Conservation (phyloP, 2,113 vertebrate genomes). For the Thamnaconus septentrionalis region DNA sequence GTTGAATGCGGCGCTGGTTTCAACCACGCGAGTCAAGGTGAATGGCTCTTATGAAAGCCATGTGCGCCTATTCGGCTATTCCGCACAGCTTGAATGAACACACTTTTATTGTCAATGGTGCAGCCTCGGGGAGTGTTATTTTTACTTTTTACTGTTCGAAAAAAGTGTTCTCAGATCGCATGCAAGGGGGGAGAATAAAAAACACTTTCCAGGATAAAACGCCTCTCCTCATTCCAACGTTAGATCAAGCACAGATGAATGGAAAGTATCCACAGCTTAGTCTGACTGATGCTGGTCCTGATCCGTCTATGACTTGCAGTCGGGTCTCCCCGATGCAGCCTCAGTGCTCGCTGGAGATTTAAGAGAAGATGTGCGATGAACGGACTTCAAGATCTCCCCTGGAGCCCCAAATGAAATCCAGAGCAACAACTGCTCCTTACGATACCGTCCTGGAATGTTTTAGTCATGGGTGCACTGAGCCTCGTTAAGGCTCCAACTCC, state of each 20-base stretch:
- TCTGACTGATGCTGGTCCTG: neutral
- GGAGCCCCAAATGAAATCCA: conserved; percentile 41
- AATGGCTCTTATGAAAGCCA: conserved; percentile 5
- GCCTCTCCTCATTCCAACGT: conserved; percentile 5
- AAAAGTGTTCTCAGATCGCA: conserved; percentile 49
- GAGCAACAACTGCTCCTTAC: conserved; percentile 23
- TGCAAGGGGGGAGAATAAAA: conserved; percentile 11
- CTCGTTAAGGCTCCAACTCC: conserved; percentile 25
- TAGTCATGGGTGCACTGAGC: conserved; percentile 39
- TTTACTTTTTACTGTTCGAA: conserved; percentile 34
- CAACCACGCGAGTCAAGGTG: conserved; percentile 10
- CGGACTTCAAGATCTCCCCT: conserved; percentile 6
- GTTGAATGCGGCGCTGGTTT: too few relatives aligned
- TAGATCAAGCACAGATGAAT: conserved; percentile 3
- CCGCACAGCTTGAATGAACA: conserved; percentile 18
- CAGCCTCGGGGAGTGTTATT: conserved; percentile 1
- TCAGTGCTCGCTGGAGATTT: too few relatives aligned
- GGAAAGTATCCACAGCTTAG: neutral
- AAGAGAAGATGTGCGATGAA: conserved; percentile 7
- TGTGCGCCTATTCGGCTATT: conserved; percentile 27
- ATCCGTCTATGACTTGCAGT: neutral
- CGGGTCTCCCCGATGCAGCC: too few relatives aligned
- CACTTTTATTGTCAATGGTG: too few relatives aligned
- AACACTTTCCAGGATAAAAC: conserved; percentile 19
- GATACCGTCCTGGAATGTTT: conserved; percentile 47